Base-by-base conservation (phyloP, 2,888 invertebrate genomes). In the Coleophora deauratella region DNA sequence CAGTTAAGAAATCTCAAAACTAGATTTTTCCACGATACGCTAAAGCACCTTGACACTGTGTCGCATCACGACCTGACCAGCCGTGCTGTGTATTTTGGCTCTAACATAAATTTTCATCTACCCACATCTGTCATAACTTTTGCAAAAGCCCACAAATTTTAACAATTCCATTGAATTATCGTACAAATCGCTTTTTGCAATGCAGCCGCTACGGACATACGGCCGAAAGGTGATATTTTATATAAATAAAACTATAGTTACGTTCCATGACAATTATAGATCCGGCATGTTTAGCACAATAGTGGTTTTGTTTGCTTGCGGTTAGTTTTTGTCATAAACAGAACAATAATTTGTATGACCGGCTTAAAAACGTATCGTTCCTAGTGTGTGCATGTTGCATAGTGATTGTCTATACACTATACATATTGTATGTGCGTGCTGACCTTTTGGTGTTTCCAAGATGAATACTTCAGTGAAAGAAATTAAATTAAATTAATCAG, bases 171-270 rank as follows among this genome's bases (percentile, higher is more conserved):
- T 21, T 3, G 21, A 21, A 21, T 21, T 21, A 21, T 21, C 6
- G 21, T 21, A 32, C 30, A 32, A 35, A 33, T 36, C 60, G 68
- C 67, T 77, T 80, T 78, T 77, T 80, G 69, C 79, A 75, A 73
- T 62, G 84, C 84, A 84, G 84, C 84, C 81, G 57, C 69, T 81
- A 78, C 80, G 84, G 84, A 85, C 74, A 47, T 80, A 82, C 73
- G 72, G 76, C 67, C 78, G 79, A 62, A 84, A 85, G 84, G 84
- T 77, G 76, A 75, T 50, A 57, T 52, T 65, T 65, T 63, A 56
- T 55, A 43, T 33, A 27, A 34, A 35, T 44, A 35, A 33, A 36
- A 4, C 3, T 4, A 21, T 6, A 21, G 3, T 6, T 21, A 21
- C 21, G 6, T 4, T 6, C 32, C 12, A 28, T 32, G 35, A 15